phyloP scores from a whole-genome alignment of 37 sponge, comb jelly and placozoan species.

The Ephydatia muelleri region DNA sequence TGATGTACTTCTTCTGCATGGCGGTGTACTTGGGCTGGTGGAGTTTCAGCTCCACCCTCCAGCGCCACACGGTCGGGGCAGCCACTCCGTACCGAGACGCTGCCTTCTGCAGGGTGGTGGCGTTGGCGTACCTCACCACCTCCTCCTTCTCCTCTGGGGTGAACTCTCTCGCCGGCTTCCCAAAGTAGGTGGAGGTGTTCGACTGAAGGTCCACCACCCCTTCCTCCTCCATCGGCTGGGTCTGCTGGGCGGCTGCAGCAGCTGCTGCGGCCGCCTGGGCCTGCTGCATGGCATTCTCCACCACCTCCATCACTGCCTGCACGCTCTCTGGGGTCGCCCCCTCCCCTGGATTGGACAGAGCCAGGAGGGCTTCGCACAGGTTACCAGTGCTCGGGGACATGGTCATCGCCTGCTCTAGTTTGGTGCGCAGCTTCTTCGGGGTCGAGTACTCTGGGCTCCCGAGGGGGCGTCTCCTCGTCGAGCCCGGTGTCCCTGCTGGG shows the following conservation, averaged over 20 bases:
- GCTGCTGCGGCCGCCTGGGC: neutral
- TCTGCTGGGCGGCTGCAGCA: conserved; percentile 20
- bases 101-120: conserved; percentile 84
- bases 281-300: conserved; percentile 13
- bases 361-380: conserved; percentile 65
- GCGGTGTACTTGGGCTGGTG: conserved; percentile 75
- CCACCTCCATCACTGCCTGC: conserved; percentile 6
- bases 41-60: conserved; percentile 83
- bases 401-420: conserved; percentile 1
- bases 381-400: conserved; percentile 54
- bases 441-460: conserved; percentile 5
- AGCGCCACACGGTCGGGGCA: conserved; percentile 86
- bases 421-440: conserved; percentile 41
- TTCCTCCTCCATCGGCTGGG: too few species aligned
- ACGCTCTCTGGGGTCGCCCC: neutral
- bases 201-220: too few species aligned
- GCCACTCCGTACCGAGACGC: conserved; percentile 78
- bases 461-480: neutral
- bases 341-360: conserved; percentile 46
- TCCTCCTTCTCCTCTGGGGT: conserved; percentile 75
- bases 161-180: conserved; percentile 81
- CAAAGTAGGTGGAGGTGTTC: conserved; percentile 51
- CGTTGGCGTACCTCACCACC: conserved; percentile 82
- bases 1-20: conserved; percentile 79
- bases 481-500: neutral